Percentiles rank a stretch among this genome's conserved stretches.
These are phyloP conservation scores for Aphidius gifuensis DNA, from an alignment of 1,140 invertebrate genomes.

Conservation along the genomic window DNA sequence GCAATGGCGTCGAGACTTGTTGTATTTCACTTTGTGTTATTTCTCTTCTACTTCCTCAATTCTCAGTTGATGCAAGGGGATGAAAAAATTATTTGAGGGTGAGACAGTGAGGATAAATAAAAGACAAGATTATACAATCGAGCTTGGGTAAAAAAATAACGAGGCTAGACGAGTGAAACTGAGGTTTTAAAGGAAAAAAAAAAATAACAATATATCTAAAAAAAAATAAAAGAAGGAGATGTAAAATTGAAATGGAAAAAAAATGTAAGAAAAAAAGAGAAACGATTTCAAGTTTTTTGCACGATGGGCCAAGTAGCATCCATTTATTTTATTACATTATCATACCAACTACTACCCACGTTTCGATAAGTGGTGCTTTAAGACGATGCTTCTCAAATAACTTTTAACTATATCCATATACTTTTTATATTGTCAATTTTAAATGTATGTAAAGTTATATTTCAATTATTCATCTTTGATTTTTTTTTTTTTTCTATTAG, in stretches of 20 bases:
- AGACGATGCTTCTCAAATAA: conserved; percentile 50
- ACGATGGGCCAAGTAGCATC: conserved; percentile 39
- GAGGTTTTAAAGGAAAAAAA: conserved; percentile 1
- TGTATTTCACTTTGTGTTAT: conserved; percentile 48
- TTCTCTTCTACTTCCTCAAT: conserved; percentile 36
- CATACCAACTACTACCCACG: conserved; percentile 50
- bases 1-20: conserved; percentile 56
- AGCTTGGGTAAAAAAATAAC: conserved; percentile 17
- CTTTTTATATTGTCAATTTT: conserved; percentile 22
- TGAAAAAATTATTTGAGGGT: background rate
- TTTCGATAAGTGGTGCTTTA: conserved; percentile 53
- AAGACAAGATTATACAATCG: conserved; percentile 8
- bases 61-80: conserved; percentile 22
- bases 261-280: conserved; percentile 14
- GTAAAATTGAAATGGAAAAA: conserved; percentile 16
- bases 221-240: background rate
- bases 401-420: conserved; percentile 11
- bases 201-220: background rate
- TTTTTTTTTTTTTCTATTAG: conserved; percentile 30
- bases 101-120: conserved; percentile 3
- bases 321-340: conserved; percentile 60
- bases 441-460: conserved; percentile 7
- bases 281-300: conserved; percentile 36
- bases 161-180: background rate
- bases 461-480: conserved; percentile 26